Conservation (phyloP, 2,888 invertebrate species). For the Ametastegia equiseti region DNA sequence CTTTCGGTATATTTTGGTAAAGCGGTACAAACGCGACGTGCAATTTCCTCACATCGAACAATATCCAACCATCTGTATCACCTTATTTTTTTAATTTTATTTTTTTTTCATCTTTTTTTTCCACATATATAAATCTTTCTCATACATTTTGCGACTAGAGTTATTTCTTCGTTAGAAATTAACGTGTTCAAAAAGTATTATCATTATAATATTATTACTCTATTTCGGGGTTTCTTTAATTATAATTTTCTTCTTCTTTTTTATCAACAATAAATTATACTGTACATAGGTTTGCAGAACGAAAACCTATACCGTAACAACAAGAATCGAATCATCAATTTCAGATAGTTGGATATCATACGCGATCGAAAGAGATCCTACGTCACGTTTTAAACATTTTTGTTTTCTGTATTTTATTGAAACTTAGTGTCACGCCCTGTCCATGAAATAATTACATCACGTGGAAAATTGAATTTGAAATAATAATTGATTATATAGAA, state of each 20-base stretch:
- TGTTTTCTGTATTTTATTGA: not conserved
- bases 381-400: conserved; percentile 35
- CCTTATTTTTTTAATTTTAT: not conserved
- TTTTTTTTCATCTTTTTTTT: conserved; percentile 31
- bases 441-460: conserved; percentile 25
- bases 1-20: conserved; percentile 66
- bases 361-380: conserved; percentile 17
- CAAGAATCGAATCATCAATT: conserved; percentile 12
- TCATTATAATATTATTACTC: conserved; percentile 5
- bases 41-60: conserved; percentile 60
- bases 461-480: not conserved
- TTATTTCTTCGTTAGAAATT: conserved; percentile 52
- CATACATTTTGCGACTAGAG: conserved; percentile 72
- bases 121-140: conserved; percentile 14
- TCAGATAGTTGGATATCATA: conserved; percentile 29
- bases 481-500: not conserved
- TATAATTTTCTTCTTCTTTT: not conserved
- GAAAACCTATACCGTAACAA: not conserved
- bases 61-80: conserved; percentile 65
- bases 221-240: not conserved
- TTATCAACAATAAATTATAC: not conserved
- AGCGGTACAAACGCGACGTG: conserved; percentile 66
- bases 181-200: conserved; percentile 11
- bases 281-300: not conserved
- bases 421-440: not conserved